Base-by-base conservation (phyloP, 2,888 invertebrate genomes). In the Cordilura impudica region DNA sequence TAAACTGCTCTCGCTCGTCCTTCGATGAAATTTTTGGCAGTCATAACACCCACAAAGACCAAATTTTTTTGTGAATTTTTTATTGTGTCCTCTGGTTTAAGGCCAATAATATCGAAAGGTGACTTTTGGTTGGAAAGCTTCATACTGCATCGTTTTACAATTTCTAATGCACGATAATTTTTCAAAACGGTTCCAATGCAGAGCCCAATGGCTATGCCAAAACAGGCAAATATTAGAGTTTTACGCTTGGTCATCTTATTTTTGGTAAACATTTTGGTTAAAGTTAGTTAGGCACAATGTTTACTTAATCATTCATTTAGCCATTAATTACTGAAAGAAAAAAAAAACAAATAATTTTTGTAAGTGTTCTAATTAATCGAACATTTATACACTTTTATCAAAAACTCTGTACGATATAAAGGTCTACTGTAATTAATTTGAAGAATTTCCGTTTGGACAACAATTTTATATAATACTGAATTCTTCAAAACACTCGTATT, bases 41-140 rank as follows among this genome's bases (percentile, higher is more conserved):
- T 98, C 98, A 99, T 98, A 8, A 99, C 97, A 61, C 98, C 99
- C 80, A 98, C 95, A 87, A 97, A 95, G 74, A 97, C 92, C 81
- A 97, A 89, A 85, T 92, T 93, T 71, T 84, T 85, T 82, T 89
- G 90, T 0, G 89, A 90, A 54, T 89, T 90, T 61, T 87, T 84
- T 71, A 88, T 88, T 23, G 88, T 89, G n/a, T 90, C 88, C 6
- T 87, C 86, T 0, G 82, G 67, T 29, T 84, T 83, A 53, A 90
- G 84, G 1, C 88, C 88, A 45, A 90, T 88, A n/a, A 89, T 86
- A 54, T 90, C 89, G 23, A 87, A 84, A 2, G 90, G 90, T 8
- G 85, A 84, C 80, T 85, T 86, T 2, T 85, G 82, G 70, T 85
- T 86, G 19, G 83, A 87, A 0, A 88, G 88, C 39, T 86, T 87